phyloP scores from a whole-genome alignment of 2,797 vertebrate species.

The Glyptemys insculpta region DNA sequence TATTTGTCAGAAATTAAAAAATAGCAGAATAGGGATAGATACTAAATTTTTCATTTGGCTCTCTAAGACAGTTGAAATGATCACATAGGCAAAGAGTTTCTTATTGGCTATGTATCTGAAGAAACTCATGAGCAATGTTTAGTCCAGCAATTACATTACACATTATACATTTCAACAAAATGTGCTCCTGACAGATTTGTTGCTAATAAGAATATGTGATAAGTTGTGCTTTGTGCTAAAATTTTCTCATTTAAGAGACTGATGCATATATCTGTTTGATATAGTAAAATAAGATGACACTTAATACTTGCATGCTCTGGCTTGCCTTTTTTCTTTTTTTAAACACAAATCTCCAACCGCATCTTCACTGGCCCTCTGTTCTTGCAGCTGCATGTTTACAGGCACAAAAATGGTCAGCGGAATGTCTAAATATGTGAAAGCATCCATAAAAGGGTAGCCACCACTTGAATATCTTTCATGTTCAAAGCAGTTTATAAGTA shows the following conservation, averaged over 20 bases:
- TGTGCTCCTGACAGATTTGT: background rate
- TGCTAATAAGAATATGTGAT: conserved; percentile 14
- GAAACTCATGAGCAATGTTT: background rate
- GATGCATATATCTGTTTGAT: background rate
- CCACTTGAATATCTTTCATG: no score
- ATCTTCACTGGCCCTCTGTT: background rate
- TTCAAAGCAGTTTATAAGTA: no score
- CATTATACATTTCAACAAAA: conserved; percentile 18
- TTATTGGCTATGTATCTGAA: background rate
- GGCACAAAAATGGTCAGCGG: background rate
- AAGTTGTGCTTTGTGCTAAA: conserved; percentile 21
- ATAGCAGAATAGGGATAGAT: background rate
- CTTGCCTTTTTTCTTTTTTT: background rate
- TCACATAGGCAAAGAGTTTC: background rate
- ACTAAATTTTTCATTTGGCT: background rate
- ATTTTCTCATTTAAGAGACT: background rate
- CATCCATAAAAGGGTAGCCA: background rate
- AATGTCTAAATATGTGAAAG: background rate
- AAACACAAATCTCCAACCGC: background rate
- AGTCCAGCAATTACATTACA: conserved; percentile 1
- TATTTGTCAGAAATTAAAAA: conserved; percentile 9
- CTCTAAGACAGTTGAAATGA: background rate
- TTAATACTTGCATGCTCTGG: background rate
- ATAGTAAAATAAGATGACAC: background rate
- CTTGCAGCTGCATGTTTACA: background rate